Evolutionary conservation across 2,113 vertebrate species (phyloP).

Genomic region (Okapia johnstoni): DNA sequence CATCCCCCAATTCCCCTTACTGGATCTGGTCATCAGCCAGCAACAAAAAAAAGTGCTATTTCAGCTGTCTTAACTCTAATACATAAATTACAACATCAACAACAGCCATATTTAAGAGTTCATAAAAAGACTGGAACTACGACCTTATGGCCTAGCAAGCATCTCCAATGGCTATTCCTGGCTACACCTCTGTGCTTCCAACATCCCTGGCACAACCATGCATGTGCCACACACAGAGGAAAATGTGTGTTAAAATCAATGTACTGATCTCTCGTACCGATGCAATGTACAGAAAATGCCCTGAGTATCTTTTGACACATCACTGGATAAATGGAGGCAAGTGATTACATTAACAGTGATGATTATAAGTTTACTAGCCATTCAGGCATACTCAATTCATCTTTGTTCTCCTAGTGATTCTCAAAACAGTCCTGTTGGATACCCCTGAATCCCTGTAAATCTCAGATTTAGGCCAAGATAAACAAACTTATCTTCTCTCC

Average conservation of each 20-base stretch:
- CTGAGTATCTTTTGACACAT: background rate
- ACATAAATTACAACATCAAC: background rate
- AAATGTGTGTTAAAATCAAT: background rate
- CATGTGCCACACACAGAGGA: background rate
- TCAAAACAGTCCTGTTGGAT: background rate
- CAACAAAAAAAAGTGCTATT: background rate
- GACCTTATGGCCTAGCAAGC: background rate
- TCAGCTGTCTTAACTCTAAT: constrained; percentile 19
- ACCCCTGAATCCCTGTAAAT: background rate
- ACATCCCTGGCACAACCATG: background rate
- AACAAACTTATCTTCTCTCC: background rate
- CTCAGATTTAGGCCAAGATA: background rate
- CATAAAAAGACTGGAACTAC: background rate
- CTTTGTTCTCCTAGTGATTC: background rate
- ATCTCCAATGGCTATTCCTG: background rate
- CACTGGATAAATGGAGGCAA: background rate
- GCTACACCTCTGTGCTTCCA: background rate
- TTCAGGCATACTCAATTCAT: background rate
- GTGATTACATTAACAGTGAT: background rate
- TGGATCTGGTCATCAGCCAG: constrained; percentile 27
- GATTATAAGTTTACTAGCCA: background rate
- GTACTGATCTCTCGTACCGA: background rate
- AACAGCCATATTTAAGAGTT: background rate
- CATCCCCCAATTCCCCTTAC: background rate
- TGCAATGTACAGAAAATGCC: background rate